phyloP scores from a whole-genome alignment of 1,140 invertebrate species.

The Araneus ventricosus region DNA sequence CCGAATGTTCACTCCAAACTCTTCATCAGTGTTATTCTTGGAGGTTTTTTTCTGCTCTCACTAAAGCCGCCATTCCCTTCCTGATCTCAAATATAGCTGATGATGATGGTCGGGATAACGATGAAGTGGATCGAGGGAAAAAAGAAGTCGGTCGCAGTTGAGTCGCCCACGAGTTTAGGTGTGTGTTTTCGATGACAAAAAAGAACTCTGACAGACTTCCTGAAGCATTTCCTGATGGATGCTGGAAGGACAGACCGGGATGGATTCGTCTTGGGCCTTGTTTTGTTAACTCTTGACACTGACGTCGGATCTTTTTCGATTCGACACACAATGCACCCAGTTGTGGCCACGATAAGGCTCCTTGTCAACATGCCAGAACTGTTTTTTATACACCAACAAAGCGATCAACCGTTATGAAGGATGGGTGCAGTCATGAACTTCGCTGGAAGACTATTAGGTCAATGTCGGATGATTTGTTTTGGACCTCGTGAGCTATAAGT shows the following conservation, averaged over 20 bases:
- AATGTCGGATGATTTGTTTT: background rate
- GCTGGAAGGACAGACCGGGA: slow-evolving; percentile 11
- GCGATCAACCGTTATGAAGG: slow-evolving; percentile 23
- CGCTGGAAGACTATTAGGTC: background rate
- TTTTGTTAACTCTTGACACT: slow-evolving; percentile 58
- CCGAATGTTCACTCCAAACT: background rate
- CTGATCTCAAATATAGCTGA: background rate
- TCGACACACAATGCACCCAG: background rate
- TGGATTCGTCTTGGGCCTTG: slow-evolving; percentile 27
- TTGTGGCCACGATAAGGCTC: background rate
- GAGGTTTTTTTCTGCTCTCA: background rate
- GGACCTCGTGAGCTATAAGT: background rate
- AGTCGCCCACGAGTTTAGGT: slow-evolving; percentile 47
- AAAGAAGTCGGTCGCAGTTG: background rate
- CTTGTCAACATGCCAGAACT: background rate
- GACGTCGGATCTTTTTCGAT: background rate
- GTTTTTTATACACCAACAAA: background rate
- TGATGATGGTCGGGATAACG: background rate
- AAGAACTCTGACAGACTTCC: background rate
- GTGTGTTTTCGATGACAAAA: slow-evolving; percentile 18
- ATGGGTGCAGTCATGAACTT: background rate
- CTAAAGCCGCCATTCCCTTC: background rate
- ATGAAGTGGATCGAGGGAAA: background rate
- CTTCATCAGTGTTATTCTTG: background rate
- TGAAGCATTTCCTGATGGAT: slow-evolving; percentile 27